Conservation (phyloP, 2,113 vertebrate species). For the Rynchops niger region DNA sequence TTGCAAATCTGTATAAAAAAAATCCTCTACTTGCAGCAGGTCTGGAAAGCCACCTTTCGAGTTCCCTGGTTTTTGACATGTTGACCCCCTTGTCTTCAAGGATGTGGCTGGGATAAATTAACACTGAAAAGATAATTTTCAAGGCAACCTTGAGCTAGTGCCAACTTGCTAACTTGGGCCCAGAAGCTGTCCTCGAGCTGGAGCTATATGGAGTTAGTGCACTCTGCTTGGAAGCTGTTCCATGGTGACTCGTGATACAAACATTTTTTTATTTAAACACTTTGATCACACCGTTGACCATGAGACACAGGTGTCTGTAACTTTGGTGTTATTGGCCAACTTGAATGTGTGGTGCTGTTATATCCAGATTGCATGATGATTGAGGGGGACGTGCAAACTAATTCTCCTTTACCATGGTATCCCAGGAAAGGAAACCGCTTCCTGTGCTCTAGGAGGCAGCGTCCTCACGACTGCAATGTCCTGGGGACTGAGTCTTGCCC, state of each 20-base stretch:
- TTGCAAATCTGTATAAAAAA: background rate
- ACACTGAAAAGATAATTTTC: background rate
- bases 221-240: background rate
- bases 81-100: background rate
- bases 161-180: background rate
- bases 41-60: background rate
- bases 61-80: background rate
- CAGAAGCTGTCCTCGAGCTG: background rate
- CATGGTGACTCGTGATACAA: background rate
- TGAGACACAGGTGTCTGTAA: background rate
- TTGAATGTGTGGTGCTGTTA: fast-evolving
- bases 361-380: background rate
- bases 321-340: background rate
- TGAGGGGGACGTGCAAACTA: background rate
- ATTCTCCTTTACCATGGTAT: background rate
- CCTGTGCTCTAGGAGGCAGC: background rate
- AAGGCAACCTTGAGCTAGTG: background rate
- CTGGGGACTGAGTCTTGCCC: background rate
- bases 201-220: background rate
- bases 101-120: background rate
- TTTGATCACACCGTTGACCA: background rate
- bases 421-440: background rate
- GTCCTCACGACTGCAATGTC: background rate
- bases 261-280: background rate
- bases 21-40: background rate